phyloP scores from a whole-genome alignment of 2,888 invertebrate species.

The Zelleria hepariella region DNA sequence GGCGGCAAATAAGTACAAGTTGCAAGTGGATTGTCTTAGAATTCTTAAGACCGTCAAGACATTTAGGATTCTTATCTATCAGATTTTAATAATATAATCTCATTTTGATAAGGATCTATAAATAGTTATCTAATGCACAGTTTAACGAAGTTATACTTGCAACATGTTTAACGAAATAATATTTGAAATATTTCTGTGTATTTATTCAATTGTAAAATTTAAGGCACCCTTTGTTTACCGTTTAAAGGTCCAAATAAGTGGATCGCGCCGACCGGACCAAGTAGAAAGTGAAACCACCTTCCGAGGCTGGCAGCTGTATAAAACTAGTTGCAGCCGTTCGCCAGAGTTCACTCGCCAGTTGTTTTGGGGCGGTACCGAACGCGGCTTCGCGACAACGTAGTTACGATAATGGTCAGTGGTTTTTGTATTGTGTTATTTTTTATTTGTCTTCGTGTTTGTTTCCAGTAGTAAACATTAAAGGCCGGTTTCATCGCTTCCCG shows the following conservation, averaged over 20 bases:
- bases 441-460: background rate
- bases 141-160: no score
- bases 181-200: no score
- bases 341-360: slow-evolving; percentile 46
- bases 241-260: slow-evolving; percentile 52
- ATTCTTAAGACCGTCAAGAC: no score
- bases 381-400: background rate
- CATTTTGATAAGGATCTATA: no score
- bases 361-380: slow-evolving; percentile 27
- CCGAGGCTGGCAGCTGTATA: slow-evolving; percentile 44
- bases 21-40: no score
- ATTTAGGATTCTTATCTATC: no score
- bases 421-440: slow-evolving; percentile 12
- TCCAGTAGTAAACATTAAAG: background rate
- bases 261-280: slow-evolving; percentile 48
- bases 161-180: no score
- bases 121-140: no score
- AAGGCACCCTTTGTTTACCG: slow-evolving; percentile 41
- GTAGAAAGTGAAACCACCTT: slow-evolving; percentile 66
- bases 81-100: no score
- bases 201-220: no score
- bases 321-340: slow-evolving; percentile 50
- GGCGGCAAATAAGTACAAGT: no score
- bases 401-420: slow-evolving; percentile 53
- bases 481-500: background rate